Evolutionary conservation across 2,113 vertebrate species (phyloP).

Genomic region (Chrysochloris asiatica): DNA sequence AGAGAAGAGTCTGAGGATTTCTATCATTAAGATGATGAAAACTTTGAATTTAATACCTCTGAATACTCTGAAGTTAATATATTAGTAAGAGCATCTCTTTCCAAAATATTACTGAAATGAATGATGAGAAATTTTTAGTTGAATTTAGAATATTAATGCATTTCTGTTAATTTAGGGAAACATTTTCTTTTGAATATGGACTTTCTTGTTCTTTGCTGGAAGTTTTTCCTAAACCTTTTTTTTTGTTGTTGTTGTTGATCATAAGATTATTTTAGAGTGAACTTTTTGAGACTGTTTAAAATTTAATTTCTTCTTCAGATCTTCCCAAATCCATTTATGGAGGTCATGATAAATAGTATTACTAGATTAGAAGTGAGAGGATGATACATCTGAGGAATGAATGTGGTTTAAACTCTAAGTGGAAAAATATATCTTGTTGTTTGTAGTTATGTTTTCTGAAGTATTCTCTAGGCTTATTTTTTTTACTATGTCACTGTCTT

Average conservation of each 20-base stretch:
- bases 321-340: background rate
- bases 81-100: background rate
- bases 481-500: background rate
- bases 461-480: background rate
- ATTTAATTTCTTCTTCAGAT: background rate
- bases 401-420: background rate
- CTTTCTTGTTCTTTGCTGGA: background rate
- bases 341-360: background rate
- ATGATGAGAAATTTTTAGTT: background rate
- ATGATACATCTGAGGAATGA: background rate
- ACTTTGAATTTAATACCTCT: conserved; percentile 4
- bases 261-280: background rate
- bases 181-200: background rate
- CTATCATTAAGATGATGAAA: background rate
- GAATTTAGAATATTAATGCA: conserved; percentile 21
- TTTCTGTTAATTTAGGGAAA: conserved; percentile 1
- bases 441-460: background rate
- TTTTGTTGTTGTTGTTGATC: too few relatives aligned
- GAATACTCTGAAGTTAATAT: conserved; percentile 27
- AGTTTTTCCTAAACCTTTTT: conserved; percentile 21
- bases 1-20: background rate
- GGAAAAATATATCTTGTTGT: background rate
- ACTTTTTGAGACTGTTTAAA: background rate
- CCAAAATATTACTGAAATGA: background rate
- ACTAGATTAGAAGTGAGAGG: background rate